Evolutionary conservation across 2,113 vertebrate genomes (phyloP).

Genomic region (Lepisosteus osseus): DNA sequence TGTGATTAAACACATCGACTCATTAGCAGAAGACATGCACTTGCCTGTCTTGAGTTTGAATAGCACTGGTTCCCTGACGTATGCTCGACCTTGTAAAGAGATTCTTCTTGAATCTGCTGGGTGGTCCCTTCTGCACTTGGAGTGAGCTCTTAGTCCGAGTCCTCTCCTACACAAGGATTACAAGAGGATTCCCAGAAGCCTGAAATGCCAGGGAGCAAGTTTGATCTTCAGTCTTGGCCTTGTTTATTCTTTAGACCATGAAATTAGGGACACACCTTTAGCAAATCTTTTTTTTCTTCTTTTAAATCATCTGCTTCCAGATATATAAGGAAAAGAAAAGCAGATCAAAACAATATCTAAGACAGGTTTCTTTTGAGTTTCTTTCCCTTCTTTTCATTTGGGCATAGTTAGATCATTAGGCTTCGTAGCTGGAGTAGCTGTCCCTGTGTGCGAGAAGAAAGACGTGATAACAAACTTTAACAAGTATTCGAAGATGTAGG

Average conservation of each 20-base stretch:
- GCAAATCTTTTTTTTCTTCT: not conserved
- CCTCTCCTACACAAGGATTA: not conserved
- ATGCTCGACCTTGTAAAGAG: no score
- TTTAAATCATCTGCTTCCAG: conserved; percentile 3
- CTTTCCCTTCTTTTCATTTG: not conserved
- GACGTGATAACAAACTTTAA: not conserved
- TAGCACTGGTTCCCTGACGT: no score
- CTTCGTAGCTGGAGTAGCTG: no score
- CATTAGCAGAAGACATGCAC: no score
- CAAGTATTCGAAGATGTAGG: not conserved
- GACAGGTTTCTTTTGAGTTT: not conserved
- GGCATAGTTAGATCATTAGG: no score
- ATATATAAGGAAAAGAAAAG: conserved; percentile 2
- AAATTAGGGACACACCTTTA: not conserved
- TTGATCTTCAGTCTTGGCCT: not conserved
- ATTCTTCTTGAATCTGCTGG: no score
- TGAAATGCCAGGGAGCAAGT: not conserved
- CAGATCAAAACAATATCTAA: conserved; percentile 1
- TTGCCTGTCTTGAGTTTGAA: no score
- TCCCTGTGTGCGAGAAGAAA: no score
- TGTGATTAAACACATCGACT: no score
- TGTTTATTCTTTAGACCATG: conserved; percentile 8
- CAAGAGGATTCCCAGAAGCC: conserved; percentile 6
- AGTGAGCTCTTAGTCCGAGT: not conserved
- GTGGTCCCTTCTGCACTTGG: no score